Evolutionary conservation across 2,888 invertebrate species (phyloP), one percentile per base, ranked within the genome.

Genomic region (Brassicogethes aeneus): DNA sequence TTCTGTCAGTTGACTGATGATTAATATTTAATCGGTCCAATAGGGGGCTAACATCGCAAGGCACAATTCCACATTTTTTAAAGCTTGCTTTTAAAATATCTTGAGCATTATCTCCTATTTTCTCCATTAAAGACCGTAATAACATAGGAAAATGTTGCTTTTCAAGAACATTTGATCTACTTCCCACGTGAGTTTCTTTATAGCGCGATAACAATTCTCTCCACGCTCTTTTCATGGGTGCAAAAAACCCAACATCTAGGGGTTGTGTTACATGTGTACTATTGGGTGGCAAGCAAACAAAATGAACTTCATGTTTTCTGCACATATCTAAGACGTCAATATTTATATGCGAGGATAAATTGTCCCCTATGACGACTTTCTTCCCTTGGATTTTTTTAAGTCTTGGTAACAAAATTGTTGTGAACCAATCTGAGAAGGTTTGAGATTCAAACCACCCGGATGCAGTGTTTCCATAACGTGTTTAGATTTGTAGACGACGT

Each of bases 361-460:
- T 64, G 45, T 64, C 56, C n/a, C 61, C 60, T 39, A 63, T 53
- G 15, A 61, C 34, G 15, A 59, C 54, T 42, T 55, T 61, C 43
- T 48, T 52, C 40, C 46, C 46, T 23, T 23, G n/a, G n/a, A n/a
- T n/a, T n/a, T n/a, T n/a, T n/a, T n/a, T n/a, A n/a, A n/a, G n/a
- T n/a, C n/a, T n/a, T n/a, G n/a, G n/a, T n/a, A n/a, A n/a, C 15
- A 14, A 12, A 3, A 41, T 5, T 1, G 14, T 13, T 2, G 13
- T 10, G 23, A 44, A 44, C 41, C 44, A 44, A 17, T 44, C 36
- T 16, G 45, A 39, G 39, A 50, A 51, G 30, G 42, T 45, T 36
- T 39, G 34, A 31, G 46, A 45, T 23, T 51, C 47, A 39, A 49
- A 51, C 48, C 52, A 52, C 34, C 50, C 49, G 13, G 46, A 46